Conservation (phyloP, 2,888 invertebrate species). For the Loripinus fragilis region DNA sequence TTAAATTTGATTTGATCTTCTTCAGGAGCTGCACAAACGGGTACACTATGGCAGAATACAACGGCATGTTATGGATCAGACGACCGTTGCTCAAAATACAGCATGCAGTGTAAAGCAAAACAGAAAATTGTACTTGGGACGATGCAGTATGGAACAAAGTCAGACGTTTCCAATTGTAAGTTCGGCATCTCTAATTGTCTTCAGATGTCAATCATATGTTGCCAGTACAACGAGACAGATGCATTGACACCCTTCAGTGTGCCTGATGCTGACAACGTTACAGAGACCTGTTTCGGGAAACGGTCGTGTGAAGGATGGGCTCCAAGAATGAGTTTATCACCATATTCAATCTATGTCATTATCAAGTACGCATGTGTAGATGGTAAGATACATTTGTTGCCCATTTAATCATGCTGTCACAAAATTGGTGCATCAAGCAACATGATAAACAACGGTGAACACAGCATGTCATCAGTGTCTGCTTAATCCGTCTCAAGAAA, state of each 20-base stretch:
- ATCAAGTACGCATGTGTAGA: not conserved
- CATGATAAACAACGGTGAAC: no score
- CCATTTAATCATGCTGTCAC: no score
- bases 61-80: constrained; percentile 1
- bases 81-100: not conserved
- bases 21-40: no score
- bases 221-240: not conserved
- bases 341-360: not conserved
- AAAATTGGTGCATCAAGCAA: no score
- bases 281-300: not conserved
- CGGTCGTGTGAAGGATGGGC: not conserved
- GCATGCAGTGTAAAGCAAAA: not conserved
- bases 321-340: not conserved
- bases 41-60: not conserved
- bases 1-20: no score
- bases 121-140: not conserved
- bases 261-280: not conserved
- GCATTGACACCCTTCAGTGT: not conserved
- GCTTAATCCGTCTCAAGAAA: no score
- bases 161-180: not conserved
- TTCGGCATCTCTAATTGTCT: not conserved
- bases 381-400: no score
- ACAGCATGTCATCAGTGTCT: no score
- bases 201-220: not conserved
- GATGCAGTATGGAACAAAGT: not conserved